Evolutionary conservation across 2,888 invertebrate species (phyloP).

Genomic region (Clanis bilineata): DNA sequence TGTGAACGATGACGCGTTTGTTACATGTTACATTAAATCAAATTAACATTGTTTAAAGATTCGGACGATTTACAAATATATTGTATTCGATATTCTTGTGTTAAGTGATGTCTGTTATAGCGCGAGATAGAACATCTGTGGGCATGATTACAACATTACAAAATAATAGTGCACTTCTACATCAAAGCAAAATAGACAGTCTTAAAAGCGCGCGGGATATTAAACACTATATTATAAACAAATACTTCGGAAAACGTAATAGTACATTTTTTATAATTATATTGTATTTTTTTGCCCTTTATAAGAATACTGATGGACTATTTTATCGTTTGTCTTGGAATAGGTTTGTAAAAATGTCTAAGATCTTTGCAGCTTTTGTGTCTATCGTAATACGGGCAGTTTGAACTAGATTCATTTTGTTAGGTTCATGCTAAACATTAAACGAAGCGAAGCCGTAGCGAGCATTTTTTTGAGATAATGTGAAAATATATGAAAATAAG

Average conservation of each 20-base stretch:
- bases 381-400: background rate
- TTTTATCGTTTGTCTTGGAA: too few relatives aligned
- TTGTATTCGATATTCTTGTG: background rate
- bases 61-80: conserved; percentile 11
- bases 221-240: background rate
- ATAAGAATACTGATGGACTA: too few relatives aligned
- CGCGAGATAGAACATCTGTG: background rate
- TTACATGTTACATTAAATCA: conserved; percentile 18
- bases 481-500: too few relatives aligned
- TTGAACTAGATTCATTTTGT: too few relatives aligned
- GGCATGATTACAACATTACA: conserved; percentile 3
- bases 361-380: background rate
- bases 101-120: conserved; percentile 9
- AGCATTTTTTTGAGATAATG: too few relatives aligned
- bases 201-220: background rate
- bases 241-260: background rate
- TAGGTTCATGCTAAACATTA: too few relatives aligned
- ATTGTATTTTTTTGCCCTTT: too few relatives aligned
- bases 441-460: too few relatives aligned
- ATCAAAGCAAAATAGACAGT: conserved; percentile 6
- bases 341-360: background rate
- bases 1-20: conserved; percentile 18
- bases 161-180: conserved; percentile 4
- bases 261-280: background rate
- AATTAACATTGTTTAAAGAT: conserved; percentile 19